These are phyloP conservation scores for Nylanderia fulva DNA, from an alignment of 1,140 invertebrate genomes.

Conservation along the genomic window DNA sequence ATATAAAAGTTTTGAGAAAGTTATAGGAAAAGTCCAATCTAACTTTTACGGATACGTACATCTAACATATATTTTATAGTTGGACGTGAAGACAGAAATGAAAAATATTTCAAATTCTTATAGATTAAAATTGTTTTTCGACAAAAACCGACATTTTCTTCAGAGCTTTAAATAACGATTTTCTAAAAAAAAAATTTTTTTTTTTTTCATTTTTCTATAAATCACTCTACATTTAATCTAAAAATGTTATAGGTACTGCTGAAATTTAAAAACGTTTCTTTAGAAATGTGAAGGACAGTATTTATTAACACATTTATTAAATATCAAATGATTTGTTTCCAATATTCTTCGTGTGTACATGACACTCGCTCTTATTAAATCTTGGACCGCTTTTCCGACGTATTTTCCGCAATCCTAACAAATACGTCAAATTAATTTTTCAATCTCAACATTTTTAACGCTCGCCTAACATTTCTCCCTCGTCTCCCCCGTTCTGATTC, in stretches of 20 bases:
- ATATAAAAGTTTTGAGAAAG: not conserved
- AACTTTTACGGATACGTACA: not conserved
- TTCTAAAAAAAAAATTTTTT: not conserved
- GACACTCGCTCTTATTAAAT: not conserved
- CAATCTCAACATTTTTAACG: constrained; percentile 52
- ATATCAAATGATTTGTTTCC: not conserved
- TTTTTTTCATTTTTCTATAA: not conserved
- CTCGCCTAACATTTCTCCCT: constrained; percentile 24
- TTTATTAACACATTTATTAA: not conserved
- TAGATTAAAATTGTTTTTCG: too few relatives aligned
- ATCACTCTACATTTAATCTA: not conserved
- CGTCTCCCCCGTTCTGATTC: not conserved
- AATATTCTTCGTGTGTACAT: not conserved
- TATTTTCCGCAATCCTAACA: constrained; percentile 55
- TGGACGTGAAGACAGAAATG: not conserved
- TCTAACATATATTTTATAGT: not conserved
- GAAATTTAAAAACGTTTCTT: not conserved
- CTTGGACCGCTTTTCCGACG: not conserved
- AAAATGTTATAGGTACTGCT: not conserved
- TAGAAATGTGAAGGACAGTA: not conserved
- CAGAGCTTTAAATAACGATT: not conserved
- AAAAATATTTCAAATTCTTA: not conserved
- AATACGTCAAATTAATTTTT: constrained; percentile 73
- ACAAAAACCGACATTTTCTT: not conserved
- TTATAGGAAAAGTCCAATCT: not conserved